phyloP scores from a whole-genome alignment of 2,113 vertebrate genomes.

The cattle (Bos taurus) region ARS-UCD2.0 NC_037346.1:59689001-59689500 shows the following conservation, averaged over 20 bases:
- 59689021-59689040: not conserved
- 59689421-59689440: not conserved
- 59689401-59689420: not conserved
- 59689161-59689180: not conserved
- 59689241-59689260: rapidly evolving
- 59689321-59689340: rapidly evolving
- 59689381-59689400: not conserved
- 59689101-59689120: not conserved
- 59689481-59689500: not conserved
- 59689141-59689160: not conserved
- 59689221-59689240: no score
- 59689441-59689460: not conserved
- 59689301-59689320: rapidly evolving
- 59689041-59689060: not conserved
- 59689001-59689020: not conserved
- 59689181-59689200: not conserved
- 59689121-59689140: not conserved
- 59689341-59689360: not conserved
- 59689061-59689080: not conserved
- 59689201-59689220: not conserved
- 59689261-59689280: not conserved
- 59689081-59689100: not conserved
- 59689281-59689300: not conserved
- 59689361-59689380: no score
- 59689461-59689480: not conserved